A percentile compares a stretch with the other conserved stretches of the same genome.
Evolutionary conservation across 2,888 invertebrate species (phyloP).

Genomic region (Aspidiotus destructor): DNA sequence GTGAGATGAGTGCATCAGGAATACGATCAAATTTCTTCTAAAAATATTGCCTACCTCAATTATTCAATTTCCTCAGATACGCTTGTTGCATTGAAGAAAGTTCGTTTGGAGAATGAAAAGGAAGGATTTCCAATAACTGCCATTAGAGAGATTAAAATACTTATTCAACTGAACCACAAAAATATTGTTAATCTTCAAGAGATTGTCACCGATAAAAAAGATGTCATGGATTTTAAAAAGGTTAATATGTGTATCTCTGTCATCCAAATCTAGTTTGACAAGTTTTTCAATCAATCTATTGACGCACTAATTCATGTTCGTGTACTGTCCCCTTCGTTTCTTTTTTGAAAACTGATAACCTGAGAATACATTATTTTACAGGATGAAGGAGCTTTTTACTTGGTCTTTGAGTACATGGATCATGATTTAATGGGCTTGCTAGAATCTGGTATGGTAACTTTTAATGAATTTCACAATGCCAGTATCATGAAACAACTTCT

Average conservation of each 20-base stretch:
- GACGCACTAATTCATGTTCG: background rate
- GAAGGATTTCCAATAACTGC: slow-evolving; percentile 96
- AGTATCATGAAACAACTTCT: slow-evolving; percentile 95
- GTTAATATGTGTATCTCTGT: slow-evolving; percentile 42
- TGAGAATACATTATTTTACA: slow-evolving; percentile 42
- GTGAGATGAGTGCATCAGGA: background rate
- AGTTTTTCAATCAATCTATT: background rate
- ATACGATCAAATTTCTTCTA: slow-evolving; percentile 45
- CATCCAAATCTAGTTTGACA: background rate
- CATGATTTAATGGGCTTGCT: slow-evolving; percentile 97
- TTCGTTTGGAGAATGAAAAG: slow-evolving; percentile 95
- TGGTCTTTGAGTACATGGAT: slow-evolving; percentile 99
- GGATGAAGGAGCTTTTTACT: slow-evolving; percentile 95
- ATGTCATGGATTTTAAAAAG: slow-evolving; percentile 88
- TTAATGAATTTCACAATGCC: slow-evolving; percentile 90
- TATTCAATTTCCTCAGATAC: slow-evolving; percentile 16
- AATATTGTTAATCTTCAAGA: slow-evolving; percentile 96
- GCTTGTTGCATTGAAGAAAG: slow-evolving; percentile 85
- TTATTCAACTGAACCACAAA: slow-evolving; percentile 90
- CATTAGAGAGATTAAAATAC: slow-evolving; percentile 93
- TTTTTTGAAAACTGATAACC: background rate
- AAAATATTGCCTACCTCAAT: slow-evolving; percentile 22
- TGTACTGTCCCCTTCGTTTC: background rate
- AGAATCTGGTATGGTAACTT: slow-evolving; percentile 94
- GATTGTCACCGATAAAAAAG: slow-evolving; percentile 97